phyloP scores from a whole-genome alignment of 2,888 invertebrate genomes.

The Sesia bembeciformis region DNA sequence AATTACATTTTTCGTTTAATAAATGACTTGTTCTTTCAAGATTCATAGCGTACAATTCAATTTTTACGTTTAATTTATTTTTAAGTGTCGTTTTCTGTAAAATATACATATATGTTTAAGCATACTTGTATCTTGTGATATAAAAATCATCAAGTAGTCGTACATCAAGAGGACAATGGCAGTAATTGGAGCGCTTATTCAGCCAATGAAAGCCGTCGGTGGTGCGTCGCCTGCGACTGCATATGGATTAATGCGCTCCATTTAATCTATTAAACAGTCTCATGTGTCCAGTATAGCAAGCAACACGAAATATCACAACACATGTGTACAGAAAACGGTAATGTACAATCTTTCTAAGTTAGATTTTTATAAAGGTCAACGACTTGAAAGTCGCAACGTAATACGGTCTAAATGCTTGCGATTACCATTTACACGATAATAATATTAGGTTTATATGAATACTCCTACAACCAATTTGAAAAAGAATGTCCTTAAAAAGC shows the following conservation, averaged over 20 bases:
- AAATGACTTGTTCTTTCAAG: too few species aligned
- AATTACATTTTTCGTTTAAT: too few species aligned
- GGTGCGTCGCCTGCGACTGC: constrained; percentile 19
- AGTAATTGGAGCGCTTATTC: constrained; percentile 57
- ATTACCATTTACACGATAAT: too few species aligned
- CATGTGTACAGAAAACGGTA: not conserved
- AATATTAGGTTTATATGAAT: too few species aligned
- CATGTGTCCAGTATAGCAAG: constrained; percentile 17
- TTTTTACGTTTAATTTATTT: too few species aligned
- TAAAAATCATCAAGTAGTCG: not conserved
- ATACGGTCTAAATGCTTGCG: not conserved
- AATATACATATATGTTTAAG: too few species aligned
- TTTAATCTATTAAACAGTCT: constrained; percentile 61
- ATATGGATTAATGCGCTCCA: constrained; percentile 57
- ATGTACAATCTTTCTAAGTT: not conserved
- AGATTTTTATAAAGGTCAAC: not conserved
- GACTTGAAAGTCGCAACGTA: not conserved
- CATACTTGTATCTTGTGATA: not conserved
- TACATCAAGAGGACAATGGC: constrained; percentile 25
- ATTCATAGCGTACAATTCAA: too few species aligned
- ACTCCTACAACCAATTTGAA: too few species aligned
- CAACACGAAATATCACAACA: not conserved
- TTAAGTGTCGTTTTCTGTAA: too few species aligned
- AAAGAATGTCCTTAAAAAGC: too few species aligned
- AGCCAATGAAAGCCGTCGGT: constrained; percentile 45